Evolutionary conservation across 2,888 invertebrate genomes (phyloP).

Genomic region (Acanthosepion esculentum): DNA sequence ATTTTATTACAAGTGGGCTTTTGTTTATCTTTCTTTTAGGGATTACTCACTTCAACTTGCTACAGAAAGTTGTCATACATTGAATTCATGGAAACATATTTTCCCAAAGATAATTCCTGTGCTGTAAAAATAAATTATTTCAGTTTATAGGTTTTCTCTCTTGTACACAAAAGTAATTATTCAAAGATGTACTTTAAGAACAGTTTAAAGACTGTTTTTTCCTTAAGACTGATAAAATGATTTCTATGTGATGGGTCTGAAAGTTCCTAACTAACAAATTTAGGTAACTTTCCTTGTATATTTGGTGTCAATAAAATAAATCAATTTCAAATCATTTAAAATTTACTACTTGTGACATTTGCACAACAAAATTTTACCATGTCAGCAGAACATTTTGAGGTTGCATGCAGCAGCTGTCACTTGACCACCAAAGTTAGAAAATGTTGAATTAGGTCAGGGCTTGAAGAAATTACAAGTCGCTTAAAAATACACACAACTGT

Average conservation of each 20-base stretch:
- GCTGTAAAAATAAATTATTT: no score
- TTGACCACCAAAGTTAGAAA: neutral
- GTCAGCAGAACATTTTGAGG: neutral
- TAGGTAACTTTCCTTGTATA: neutral
- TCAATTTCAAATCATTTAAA: neutral
- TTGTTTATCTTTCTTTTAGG: neutral
- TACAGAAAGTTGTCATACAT: neutral
- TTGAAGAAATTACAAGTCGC: neutral
- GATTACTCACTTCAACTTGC: neutral
- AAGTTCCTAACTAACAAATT: neutral
- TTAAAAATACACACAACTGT: neutral
- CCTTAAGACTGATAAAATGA: no score
- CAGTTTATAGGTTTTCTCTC: no score
- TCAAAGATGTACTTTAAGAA: no score
- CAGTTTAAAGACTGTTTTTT: no score
- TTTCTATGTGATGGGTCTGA: neutral
- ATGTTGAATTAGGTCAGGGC: neutral
- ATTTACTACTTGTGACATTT: neutral
- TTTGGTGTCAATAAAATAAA: neutral
- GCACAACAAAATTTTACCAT: neutral
- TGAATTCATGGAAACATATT: no score
- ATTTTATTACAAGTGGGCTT: neutral
- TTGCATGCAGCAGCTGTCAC: conserved; percentile 12
- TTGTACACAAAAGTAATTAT: no score
- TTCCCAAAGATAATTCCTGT: no score